A percentile compares a stretch with the other conserved stretches of the same genome.
phyloP scores from a whole-genome alignment of 1,140 invertebrate genomes.

The Drosophila nigrodunni region DNA sequence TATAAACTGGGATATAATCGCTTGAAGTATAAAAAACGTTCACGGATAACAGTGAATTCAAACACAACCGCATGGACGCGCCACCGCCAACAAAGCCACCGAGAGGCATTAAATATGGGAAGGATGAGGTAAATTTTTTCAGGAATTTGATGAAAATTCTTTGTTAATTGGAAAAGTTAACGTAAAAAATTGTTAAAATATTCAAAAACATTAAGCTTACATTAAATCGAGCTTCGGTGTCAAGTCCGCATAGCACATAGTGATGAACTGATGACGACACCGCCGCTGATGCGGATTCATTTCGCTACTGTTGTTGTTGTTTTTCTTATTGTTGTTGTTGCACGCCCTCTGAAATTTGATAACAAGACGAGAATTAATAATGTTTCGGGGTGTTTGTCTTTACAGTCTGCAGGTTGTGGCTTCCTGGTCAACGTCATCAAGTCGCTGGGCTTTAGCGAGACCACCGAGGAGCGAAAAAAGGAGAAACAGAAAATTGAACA shows the following conservation, averaged over 20 bases:
- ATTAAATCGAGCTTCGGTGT: neutral
- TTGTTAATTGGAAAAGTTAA: neutral
- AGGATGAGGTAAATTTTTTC: constrained; percentile 89
- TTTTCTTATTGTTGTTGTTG: constrained; percentile 43
- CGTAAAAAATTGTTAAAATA: neutral
- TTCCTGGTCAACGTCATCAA: constrained; percentile 96
- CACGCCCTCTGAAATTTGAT: constrained; percentile 61
- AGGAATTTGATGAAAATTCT: constrained; percentile 31
- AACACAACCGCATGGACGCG: constrained; percentile 60
- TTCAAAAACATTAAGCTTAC: neutral
- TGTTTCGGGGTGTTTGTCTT: constrained; percentile 3
- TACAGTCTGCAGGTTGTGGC: constrained; percentile 71
- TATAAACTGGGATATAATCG: constrained; percentile 16
- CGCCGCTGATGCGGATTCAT: constrained; percentile 17
- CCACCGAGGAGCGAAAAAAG: constrained; percentile 96
- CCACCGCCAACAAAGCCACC: constrained; percentile 91
- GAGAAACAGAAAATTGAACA: constrained; percentile 97
- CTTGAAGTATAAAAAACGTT: constrained; percentile 25
- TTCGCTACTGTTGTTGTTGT: constrained; percentile 24
- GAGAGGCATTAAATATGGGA: constrained; percentile 91
- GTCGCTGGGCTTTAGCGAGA: constrained; percentile 95
- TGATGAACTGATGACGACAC: constrained; percentile 60
- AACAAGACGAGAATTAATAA: constrained; percentile 13
- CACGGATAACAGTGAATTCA: constrained; percentile 34
- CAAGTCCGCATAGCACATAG: neutral